Base-by-base conservation (phyloP, 2,888 invertebrate species). In the Acronicta psi region DNA sequence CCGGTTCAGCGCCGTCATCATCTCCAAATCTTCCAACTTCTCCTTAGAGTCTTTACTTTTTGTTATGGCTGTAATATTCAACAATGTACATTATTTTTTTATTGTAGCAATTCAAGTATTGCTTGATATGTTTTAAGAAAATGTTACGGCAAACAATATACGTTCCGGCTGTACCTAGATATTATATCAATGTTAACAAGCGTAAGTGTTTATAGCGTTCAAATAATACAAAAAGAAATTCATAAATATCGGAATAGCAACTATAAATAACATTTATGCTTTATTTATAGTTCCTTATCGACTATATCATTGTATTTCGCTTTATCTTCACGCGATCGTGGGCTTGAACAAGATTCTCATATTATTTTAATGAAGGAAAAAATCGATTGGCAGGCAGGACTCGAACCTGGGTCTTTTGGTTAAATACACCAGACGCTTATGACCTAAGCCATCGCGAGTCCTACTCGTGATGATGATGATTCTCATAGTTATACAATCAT, bases 1-100 rank as follows among this genome's bases (percentile, higher is more conserved):
- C 74, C 91, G 81, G 75, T 91, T 92, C 34, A 93, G 74, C 5
- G 93, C 92, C 0, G 90, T 89, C 92, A 92, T 92, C 92, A 93
- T 91, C 65, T 94, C 92, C 59, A 93, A 73, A 59, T 94, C 94
- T 75, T 96, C 95, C 17, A 95, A 79, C 41, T 95, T 95, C 73
- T 95, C 95, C 67, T 95, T 95, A 0, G 95, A 95, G 55, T 95
- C 95, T 82, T 94, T 95, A 49, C 91, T 89, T 70, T 95, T 95
- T 51, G 96, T 96, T 84, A 96, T 95, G 50, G 95, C 95, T 95
- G 87, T 37, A 89, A 88, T 69, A 40, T 49, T 40, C 23, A 51
- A 59, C 5, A 40, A 25, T 23, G 0, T 1, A 23, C 6, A 4
- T 50, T 45, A 38, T 17, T 59, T 55, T 34, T 34, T 5, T 5